Base-by-base conservation (phyloP, 1,140 invertebrate genomes). In the Delia radicum region DNA sequence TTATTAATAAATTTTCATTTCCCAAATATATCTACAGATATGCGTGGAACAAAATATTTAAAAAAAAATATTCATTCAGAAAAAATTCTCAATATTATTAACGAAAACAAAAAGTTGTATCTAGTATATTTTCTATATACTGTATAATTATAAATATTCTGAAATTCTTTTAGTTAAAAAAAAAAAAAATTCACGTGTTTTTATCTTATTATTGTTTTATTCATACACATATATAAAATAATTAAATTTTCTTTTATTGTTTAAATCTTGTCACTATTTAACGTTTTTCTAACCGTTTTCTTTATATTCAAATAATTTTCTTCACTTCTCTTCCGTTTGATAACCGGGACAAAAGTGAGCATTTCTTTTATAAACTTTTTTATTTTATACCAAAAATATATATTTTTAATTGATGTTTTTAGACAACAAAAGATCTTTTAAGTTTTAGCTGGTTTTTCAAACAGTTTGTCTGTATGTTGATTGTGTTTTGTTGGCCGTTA, bases 261-360 rank as follows among this genome's bases (percentile, higher is more conserved):
- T n/a, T n/a, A n/a, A n/a, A n/a, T n/a, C n/a, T n/a, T n/a, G n/a
- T n/a, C n/a, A n/a, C n/a, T n/a, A n/a, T n/a, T n/a, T n/a, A n/a
- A n/a, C n/a, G n/a, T n/a, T n/a, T n/a, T n/a, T n/a, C n/a, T n/a
- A n/a, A n/a, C n/a, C n/a, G 6, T 69, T 69, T 28, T 18, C n/a
- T 69, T 15, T 69, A 24, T 18, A 1, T 42, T 15, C 15, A 4
- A 31, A 42, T 21, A 48, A 55, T n/a, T n/a, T n/a, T n/a, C n/a
- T n/a, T 6, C 74, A 76, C 65, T 76, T 76, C 24, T 76, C 73
- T 76, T 76, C 75, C 21, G 67, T 71, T 73, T 26, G 48, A 62
- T 72, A 33, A 48, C 27, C 69, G 69, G 75, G 67, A 76, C 46
- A 76, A 76, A 72, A 76, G 75, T 76, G 75, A 76, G 65, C 75